phyloP scores from a whole-genome alignment of 2,888 invertebrate species.

The Psococerastis gibbosa region DNA sequence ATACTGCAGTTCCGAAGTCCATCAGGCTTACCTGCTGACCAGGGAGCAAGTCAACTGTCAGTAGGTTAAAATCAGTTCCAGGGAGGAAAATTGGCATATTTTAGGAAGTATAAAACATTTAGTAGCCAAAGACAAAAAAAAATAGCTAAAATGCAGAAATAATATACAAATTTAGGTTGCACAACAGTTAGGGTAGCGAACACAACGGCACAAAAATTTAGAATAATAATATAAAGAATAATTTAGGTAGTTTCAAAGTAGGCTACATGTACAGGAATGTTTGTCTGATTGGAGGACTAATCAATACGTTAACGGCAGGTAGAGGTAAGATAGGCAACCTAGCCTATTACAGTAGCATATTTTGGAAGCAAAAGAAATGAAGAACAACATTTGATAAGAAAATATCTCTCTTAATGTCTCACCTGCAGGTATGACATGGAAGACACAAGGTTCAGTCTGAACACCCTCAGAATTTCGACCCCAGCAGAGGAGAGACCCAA shows the following conservation, averaged over 20 bases:
- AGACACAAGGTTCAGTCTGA: conserved; percentile 53
- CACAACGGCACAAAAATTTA: too few species aligned
- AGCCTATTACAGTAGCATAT: not conserved
- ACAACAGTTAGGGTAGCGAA: too few species aligned
- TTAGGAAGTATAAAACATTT: too few species aligned
- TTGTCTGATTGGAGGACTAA: too few species aligned
- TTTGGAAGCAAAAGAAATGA: not conserved
- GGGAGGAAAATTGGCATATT: not conserved
- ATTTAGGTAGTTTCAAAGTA: too few species aligned
- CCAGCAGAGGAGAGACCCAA: conserved; percentile 55
- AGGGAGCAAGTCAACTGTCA: not conserved
- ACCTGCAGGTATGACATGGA: conserved; percentile 55
- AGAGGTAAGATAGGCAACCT: not conserved
- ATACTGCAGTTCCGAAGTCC: conserved; percentile 51
- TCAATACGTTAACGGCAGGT: not conserved
- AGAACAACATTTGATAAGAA: not conserved
- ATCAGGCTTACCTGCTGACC: conserved; percentile 46
- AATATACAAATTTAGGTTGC: too few species aligned
- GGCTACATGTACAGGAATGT: too few species aligned
- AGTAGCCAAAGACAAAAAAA: too few species aligned
- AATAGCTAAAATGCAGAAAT: too few species aligned
- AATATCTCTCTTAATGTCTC: too few species aligned
- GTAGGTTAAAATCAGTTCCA: not conserved
- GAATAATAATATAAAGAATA: too few species aligned
- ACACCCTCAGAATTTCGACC: conserved; percentile 51